phyloP scores from a whole-genome alignment of 2,888 invertebrate species.

The Ariolimax columbianus region DNA sequence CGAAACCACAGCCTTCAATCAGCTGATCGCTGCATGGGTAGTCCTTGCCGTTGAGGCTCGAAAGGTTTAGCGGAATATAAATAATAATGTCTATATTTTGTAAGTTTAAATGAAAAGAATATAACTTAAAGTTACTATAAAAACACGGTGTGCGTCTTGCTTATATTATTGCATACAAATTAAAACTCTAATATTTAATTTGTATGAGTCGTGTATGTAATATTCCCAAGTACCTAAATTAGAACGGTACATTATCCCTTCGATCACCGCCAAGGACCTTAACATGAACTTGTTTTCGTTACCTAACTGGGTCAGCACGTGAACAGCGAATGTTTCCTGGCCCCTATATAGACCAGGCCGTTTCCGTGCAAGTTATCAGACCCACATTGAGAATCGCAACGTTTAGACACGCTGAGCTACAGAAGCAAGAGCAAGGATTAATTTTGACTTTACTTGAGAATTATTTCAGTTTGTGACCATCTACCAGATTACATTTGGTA shows the following conservation, averaged over 20 bases:
- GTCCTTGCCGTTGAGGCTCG: slow-evolving; percentile 17
- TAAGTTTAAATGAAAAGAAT: not conserved
- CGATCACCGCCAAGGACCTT: slow-evolving; percentile 19
- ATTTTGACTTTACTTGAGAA: not conserved
- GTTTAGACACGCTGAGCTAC: not conserved
- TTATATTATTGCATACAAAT: not conserved
- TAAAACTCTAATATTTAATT: not conserved
- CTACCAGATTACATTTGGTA: not conserved
- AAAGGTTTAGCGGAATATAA: not conserved
- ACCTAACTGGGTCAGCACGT: slow-evolving; percentile 55
- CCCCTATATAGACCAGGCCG: slow-evolving; percentile 49
- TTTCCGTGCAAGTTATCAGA: not conserved
- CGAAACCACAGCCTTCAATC: slow-evolving; percentile 26
- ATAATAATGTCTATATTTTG: not conserved
- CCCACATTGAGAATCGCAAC: not conserved
- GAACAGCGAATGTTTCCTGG: slow-evolving; percentile 60
- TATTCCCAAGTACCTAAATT: not conserved
- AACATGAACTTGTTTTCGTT: slow-evolving; percentile 49
- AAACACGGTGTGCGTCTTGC: not conserved
- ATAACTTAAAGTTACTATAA: not conserved
- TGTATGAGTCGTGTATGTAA: not conserved
- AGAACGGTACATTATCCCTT: slow-evolving; percentile 27
- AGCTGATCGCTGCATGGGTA: slow-evolving; percentile 54
- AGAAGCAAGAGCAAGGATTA: not conserved
- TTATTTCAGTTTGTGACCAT: not conserved